Percentiles rank a stretch among this genome's conserved stretches.
phyloP scores from a whole-genome alignment of 2,888 invertebrate genomes.

The Aethes cnicana region DNA sequence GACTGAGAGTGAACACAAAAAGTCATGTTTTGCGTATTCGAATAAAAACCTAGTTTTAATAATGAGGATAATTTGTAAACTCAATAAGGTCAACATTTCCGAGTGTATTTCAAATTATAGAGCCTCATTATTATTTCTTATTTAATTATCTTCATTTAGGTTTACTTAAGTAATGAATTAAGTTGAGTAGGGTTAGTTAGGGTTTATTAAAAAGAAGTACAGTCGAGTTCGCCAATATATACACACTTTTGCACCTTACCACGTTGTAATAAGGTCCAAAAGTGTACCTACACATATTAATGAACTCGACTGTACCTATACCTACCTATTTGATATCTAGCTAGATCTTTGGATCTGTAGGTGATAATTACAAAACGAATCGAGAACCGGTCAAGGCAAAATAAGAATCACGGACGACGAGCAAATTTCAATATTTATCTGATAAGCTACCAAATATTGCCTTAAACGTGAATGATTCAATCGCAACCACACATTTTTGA shows the following conservation, averaged over 20 bases:
- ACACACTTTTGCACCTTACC: too few species aligned
- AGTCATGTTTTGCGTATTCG: neutral
- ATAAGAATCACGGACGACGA: neutral
- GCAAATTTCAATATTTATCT: conserved; percentile 4
- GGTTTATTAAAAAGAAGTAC: too few species aligned
- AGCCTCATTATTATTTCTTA: too few species aligned
- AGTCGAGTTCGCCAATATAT: too few species aligned
- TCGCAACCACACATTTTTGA: neutral
- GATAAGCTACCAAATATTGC: conserved; percentile 1
- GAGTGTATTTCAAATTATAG: neutral
- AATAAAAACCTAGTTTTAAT: conserved; percentile 1
- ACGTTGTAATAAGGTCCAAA: too few species aligned
- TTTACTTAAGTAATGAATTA: too few species aligned
- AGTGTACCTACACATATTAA: too few species aligned
- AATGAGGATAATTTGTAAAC: conserved; percentile 5
- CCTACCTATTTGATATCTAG: too few species aligned
- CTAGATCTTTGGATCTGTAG: too few species aligned
- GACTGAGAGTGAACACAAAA: conserved; percentile 1
- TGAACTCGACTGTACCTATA: too few species aligned
- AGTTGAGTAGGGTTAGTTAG: too few species aligned
- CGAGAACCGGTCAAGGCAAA: neutral
- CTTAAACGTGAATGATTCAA: conserved; percentile 10
- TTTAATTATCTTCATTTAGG: too few species aligned
- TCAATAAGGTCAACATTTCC: neutral
- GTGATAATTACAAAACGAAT: neutral